Evolutionary conservation across 2,797 vertebrate species (phyloP), one percentile per base, ranked within the genome.

Genomic region (Myoxocephalus aenaeus): DNA sequence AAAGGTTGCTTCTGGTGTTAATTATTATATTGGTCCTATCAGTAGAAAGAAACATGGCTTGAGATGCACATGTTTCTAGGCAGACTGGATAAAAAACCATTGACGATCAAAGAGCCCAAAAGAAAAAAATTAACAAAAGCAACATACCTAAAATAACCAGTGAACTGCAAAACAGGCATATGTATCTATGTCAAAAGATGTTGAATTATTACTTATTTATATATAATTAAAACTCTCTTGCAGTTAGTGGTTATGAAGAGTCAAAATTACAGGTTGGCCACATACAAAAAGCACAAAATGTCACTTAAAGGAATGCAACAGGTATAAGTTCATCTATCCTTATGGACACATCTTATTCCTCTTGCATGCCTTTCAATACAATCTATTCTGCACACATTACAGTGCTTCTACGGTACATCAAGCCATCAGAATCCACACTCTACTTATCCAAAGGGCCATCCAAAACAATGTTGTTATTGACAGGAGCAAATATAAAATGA

Each of bases 361-460:
- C 92, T 90, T 93, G 94, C 93, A 95, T 95, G 90, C 90, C 94
- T 93, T 93, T 90, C n/a, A 65, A 32, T 70, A 12, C 48, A 80
- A 40, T 79, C 53, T 90, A 73, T 77, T 88, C 68, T 76, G 75
- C 87, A 92, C 89, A 89, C 91, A 73, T 82, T 59, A 65, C 79
- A 89, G 79, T 79, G 69, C 62, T 53, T 68, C 87, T 81, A 90
- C 68, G 80, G 75, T 82, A 81, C 82, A 82, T 82, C 89, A 92
- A 92, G 74, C 80, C 82, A 91, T 58, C 51, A 85, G 79, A 82
- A 81, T 82, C 74, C 92, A 94, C 92, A 95, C 95, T 94, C 95
- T 95, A 95, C 95, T 95, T 95, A 95, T 93, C 94, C 94, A 85
- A 86, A 79, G 59, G 73, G 89, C 86, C 89, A 93, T 95, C 94